Evolutionary conservation across 2,888 invertebrate genomes (phyloP), one percentile per base, ranked within the genome.

Genomic region (Drosophila aldrichi): DNA sequence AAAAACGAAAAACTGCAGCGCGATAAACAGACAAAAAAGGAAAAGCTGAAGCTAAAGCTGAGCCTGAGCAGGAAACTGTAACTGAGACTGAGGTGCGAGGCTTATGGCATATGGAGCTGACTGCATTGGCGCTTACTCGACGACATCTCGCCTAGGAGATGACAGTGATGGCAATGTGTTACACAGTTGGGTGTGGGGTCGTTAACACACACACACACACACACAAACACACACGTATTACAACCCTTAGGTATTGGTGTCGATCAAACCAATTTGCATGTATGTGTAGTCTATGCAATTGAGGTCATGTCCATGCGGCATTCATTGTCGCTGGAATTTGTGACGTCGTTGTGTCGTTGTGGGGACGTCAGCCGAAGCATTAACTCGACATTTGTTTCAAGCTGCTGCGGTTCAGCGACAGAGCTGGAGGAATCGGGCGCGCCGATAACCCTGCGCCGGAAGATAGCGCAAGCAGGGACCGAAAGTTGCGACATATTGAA

Each of bases 281-380:
- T 61, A 61, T 56, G 61, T 82, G 81, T 77, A 44, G 48, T 63
- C 76, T 72, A 72, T 70, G 80, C 86, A 88, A 89, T 89, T 88
- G 88, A 88, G 89, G 89, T 88, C 90, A 88, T 89, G 89, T 89
- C 89, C 90, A 89, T 87, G 88, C 79, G 84, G 87, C 87, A 88
- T 88, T 82, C 76, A 83, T 84, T 87, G 85, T 83, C 83, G 81
- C 57, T 74, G 67, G 52, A 62, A 77, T 75, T 75, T 70, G 75
- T 66, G 70, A 61, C 67, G 57, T 67, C 74, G 62, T 59, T 60
- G 70, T 70, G 29, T 25, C 70, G 62, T 64, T 54, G 61, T 46
- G 61, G 54, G 61, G 60, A 63, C 70, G 71, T 72, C 86, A 81
- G 79, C 74, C 81, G 67, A 73, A 59, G 89, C 85, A 89, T 89